Evolutionary conservation across 2,888 invertebrate species (phyloP).

Genomic region (Chouioia cunea): DNA sequence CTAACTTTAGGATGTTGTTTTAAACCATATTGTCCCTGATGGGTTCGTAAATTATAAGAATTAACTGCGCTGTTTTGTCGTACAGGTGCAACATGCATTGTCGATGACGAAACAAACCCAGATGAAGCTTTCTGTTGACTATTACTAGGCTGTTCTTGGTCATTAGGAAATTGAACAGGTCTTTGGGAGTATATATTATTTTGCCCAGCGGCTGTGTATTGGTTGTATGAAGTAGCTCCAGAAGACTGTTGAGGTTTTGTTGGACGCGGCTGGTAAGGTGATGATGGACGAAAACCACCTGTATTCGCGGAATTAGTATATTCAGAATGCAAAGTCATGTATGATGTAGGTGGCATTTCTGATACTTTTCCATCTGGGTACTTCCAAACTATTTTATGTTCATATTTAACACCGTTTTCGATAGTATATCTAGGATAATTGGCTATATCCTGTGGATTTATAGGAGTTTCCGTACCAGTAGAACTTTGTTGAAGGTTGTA

Average conservation of each 20-base stretch:
- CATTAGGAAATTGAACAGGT: conserved; percentile 59
- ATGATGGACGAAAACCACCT: conserved; percentile 23
- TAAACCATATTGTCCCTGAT: conserved; percentile 36
- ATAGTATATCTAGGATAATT: conserved; percentile 59
- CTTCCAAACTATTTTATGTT: conserved; percentile 66
- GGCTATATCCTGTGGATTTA: conserved; percentile 25
- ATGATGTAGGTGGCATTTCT: conserved; percentile 59
- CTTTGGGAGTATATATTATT: conserved; percentile 59
- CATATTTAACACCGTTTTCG: conserved; percentile 63
- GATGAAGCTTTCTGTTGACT: conserved; percentile 19
- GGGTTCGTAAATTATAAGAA: conserved; percentile 19
- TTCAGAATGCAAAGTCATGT: conserved; percentile 49
- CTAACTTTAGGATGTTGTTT: conserved; percentile 17
- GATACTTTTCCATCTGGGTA: conserved; percentile 64
- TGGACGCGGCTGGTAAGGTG: conserved; percentile 27
- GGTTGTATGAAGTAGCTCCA: conserved; percentile 19
- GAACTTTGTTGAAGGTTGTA: neutral
- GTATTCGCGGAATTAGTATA: conserved; percentile 8
- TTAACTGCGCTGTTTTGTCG: neutral
- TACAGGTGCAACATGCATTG: neutral
- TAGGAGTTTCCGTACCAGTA: neutral
- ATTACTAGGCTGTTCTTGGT: conserved; percentile 29
- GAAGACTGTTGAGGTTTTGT: conserved; percentile 24
- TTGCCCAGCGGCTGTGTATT: neutral
- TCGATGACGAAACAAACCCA: conserved; percentile 11